phyloP scores from a whole-genome alignment of 2,888 invertebrate species.

The Phyllotreta cruciferae region DNA sequence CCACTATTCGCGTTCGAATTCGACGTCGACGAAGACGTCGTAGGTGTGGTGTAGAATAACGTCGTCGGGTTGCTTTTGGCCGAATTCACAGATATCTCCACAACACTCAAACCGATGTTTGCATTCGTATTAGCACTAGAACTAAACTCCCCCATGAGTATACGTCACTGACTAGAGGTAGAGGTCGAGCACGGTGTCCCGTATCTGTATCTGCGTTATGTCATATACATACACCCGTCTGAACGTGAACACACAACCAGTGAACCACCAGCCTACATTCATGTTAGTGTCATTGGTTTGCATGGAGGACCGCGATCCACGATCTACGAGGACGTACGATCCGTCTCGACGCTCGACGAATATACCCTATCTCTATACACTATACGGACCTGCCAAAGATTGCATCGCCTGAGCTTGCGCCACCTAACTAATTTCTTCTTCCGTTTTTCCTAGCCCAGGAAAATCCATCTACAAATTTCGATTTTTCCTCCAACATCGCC shows the following conservation, averaged over 20 bases:
- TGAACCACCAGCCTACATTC: slow-evolving; percentile 56
- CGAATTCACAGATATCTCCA: slow-evolving; percentile 57
- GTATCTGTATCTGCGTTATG: slow-evolving; percentile 50
- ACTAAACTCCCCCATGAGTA: slow-evolving; percentile 62
- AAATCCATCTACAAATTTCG: neutral
- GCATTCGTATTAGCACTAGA: slow-evolving; percentile 60
- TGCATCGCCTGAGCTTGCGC: slow-evolving; percentile 46
- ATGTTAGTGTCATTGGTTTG: slow-evolving; percentile 54
- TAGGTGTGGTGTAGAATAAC: slow-evolving; percentile 58
- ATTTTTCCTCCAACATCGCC: too few species aligned
- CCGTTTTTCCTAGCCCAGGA: slow-evolving; percentile 35
- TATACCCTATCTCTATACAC: slow-evolving; percentile 20
- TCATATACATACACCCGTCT: slow-evolving; percentile 54
- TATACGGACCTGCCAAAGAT: slow-evolving; percentile 48
- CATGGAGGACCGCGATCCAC: slow-evolving; percentile 49
- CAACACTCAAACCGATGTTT: slow-evolving; percentile 60
- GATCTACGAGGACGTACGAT: slow-evolving; percentile 44
- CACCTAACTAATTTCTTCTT: slow-evolving; percentile 33
- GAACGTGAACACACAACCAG: slow-evolving; percentile 56
- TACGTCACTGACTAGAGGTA: slow-evolving; percentile 54
- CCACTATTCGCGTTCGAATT: slow-evolving; percentile 22
- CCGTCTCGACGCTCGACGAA: slow-evolving; percentile 45
- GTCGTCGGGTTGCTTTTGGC: slow-evolving; percentile 53
- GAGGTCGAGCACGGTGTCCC: slow-evolving; percentile 49
- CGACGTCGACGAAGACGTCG: slow-evolving; percentile 42